Evolutionary conservation across 2,113 vertebrate species (phyloP).

Genomic region (Elaphurus davidianus): DNA sequence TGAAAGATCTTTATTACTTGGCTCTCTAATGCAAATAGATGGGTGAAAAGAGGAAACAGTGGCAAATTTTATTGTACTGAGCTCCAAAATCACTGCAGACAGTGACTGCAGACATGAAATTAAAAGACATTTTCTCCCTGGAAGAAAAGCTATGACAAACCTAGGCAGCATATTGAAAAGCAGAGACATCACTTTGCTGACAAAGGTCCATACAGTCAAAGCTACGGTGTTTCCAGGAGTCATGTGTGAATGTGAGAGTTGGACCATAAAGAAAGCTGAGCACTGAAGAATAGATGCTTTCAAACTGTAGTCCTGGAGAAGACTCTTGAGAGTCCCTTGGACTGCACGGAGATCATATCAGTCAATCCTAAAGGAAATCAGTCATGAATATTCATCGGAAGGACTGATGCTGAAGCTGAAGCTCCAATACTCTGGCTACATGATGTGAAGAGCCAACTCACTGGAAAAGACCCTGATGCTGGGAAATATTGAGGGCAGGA

Average conservation of each 20-base stretch:
- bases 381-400: not conserved
- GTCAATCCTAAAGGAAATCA: not conserved
- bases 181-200: not conserved
- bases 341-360: not conserved
- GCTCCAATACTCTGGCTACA: not conserved
- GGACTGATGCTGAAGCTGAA: not conserved
- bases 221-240: not conserved
- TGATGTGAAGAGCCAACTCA: not conserved
- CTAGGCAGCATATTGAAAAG: not conserved
- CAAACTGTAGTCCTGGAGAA: not conserved
- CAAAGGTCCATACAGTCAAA: not conserved
- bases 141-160: not conserved
- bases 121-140: not conserved
- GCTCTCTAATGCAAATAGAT: not conserved
- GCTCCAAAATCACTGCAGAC: not conserved
- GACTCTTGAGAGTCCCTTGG: not conserved
- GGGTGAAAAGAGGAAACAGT: not conserved
- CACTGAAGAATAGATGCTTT: not conserved
- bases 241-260: not conserved
- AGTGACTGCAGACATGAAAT: not conserved
- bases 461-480: not conserved
- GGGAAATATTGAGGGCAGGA: not conserved
- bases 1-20: not conserved
- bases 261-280: not conserved
- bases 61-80: not conserved